Evolutionary conservation across 1,140 invertebrate species (phyloP).

Genomic region (Calephelis nemesis): DNA sequence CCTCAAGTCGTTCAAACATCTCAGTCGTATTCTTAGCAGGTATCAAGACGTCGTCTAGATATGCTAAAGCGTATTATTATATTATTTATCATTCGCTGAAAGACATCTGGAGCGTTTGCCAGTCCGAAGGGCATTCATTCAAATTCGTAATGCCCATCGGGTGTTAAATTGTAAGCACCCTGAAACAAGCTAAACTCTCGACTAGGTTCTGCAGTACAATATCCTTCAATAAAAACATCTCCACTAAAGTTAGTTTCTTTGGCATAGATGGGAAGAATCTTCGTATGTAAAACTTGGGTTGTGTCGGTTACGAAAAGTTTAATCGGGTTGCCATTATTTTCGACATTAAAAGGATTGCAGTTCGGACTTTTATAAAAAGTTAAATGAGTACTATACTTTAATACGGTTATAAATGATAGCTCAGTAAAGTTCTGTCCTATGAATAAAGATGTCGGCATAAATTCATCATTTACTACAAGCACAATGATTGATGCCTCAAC

Average conservation of each 20-base stretch:
- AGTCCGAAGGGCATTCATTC: constrained; percentile 37
- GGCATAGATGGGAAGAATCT: constrained; percentile 20
- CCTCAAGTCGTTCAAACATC: constrained; percentile 15
- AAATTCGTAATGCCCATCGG: constrained; percentile 42
- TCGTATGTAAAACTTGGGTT: constrained; percentile 17
- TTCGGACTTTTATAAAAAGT: constrained; percentile 27
- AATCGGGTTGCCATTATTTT: constrained; percentile 19
- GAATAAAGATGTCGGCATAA: constrained; percentile 26
- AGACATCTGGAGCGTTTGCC: constrained; percentile 33
- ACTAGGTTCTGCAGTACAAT: constrained; percentile 21
- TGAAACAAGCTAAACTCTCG: constrained; percentile 14
- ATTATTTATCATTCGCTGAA: constrained; percentile 42
- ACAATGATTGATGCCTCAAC: constrained; percentile 26
- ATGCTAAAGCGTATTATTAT: constrained; percentile 40
- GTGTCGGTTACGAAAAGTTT: constrained; percentile 21
- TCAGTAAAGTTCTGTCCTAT: constrained; percentile 35
- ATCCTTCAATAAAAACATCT: constrained; percentile 22
- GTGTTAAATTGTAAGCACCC: constrained; percentile 27
- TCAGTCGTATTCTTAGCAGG: constrained; percentile 16
- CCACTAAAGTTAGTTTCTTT: constrained; percentile 19
- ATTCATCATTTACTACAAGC: constrained; percentile 26
- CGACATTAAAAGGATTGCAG: constrained; percentile 12
- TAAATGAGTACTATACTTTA: constrained; percentile 20
- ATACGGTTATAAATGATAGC: constrained; percentile 27
- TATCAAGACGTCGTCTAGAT: constrained; percentile 35